phyloP scores from a whole-genome alignment of 2,797 vertebrate species.

The Brachyalestes nurse region DNA sequence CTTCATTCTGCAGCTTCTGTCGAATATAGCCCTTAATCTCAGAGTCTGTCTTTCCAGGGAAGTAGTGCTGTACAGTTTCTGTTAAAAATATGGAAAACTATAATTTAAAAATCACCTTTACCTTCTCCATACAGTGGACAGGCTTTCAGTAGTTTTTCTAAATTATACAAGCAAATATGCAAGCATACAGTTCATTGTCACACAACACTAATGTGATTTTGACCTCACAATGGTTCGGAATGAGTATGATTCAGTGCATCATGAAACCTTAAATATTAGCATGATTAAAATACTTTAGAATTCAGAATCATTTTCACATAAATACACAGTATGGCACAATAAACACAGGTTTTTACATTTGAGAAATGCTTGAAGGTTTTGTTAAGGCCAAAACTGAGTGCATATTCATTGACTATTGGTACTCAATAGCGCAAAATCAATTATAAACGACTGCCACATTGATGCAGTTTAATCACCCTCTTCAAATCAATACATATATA shows the following conservation, averaged over 20 bases:
- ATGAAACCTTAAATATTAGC: not conserved
- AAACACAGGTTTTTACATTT: too few species aligned
- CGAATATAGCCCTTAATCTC: constrained; percentile 69
- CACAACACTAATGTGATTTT: not conserved
- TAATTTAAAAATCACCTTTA: constrained; percentile 15
- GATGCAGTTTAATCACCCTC: not conserved
- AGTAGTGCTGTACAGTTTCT: constrained; percentile 65
- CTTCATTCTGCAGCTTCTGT: constrained; percentile 69
- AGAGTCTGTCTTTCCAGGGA: constrained; percentile 64
- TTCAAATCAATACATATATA: not conserved
- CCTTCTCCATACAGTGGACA: not conserved
- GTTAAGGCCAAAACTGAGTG: too few species aligned
- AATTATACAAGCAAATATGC: not conserved
- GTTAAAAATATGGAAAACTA: constrained; percentile 18
- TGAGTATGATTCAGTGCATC: not conserved
- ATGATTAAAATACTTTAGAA: too few species aligned
- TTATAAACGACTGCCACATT: not conserved
- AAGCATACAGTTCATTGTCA: not conserved
- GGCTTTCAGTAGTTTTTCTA: not conserved
- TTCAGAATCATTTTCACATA: too few species aligned
- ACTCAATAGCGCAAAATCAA: not conserved
- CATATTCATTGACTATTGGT: not conserved
- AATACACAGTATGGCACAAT: too few species aligned
- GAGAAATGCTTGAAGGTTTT: too few species aligned
- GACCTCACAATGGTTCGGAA: not conserved